Conservation (phyloP, 2,888 invertebrate species). For the Lasioglossum villosulum region DNA sequence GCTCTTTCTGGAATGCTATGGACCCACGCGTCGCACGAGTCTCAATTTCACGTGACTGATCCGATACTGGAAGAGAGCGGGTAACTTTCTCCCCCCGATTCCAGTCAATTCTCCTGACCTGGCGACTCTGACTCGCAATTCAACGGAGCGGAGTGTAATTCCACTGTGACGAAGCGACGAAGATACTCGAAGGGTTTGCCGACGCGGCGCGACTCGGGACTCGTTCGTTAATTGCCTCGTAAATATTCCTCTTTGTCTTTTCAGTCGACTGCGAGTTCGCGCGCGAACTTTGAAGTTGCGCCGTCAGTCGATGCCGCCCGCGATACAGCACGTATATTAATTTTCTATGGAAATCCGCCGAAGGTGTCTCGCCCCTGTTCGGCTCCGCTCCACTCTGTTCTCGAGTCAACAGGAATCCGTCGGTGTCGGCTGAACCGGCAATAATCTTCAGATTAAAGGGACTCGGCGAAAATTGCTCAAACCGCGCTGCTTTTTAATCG, state of each 20-base stretch:
- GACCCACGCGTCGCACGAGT: too few species aligned
- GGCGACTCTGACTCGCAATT: too few species aligned
- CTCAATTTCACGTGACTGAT: too few species aligned
- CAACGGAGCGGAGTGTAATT: background rate
- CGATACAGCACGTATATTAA: slow-evolving; percentile 23
- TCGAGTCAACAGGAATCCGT: background rate
- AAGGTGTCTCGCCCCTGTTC: background rate
- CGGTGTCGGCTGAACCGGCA: slow-evolving; percentile 1
- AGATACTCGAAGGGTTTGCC: slow-evolving; percentile 3
- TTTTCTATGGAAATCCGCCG: slow-evolving; percentile 33
- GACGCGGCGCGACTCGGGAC: background rate
- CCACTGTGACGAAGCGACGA: slow-evolving; percentile 1
- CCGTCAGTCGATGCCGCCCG: slow-evolving; percentile 2
- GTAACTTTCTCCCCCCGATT: too few species aligned
- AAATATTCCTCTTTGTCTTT: slow-evolving; percentile 39
- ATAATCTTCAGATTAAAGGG: slow-evolving; percentile 31
- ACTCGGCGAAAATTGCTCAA: slow-evolving; percentile 13
- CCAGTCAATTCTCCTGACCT: too few species aligned
- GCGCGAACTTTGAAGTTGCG: slow-evolving; percentile 13
- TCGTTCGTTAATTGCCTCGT: slow-evolving; percentile 36
- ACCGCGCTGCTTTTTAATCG: background rate
- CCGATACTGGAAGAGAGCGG: too few species aligned
- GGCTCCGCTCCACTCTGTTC: background rate
- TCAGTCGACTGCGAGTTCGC: background rate
- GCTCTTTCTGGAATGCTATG: too few species aligned